These are phyloP conservation scores for Cuniculus paca DNA, from an alignment of 2,797 vertebrate genomes.

Conservation along the genomic window DNA sequence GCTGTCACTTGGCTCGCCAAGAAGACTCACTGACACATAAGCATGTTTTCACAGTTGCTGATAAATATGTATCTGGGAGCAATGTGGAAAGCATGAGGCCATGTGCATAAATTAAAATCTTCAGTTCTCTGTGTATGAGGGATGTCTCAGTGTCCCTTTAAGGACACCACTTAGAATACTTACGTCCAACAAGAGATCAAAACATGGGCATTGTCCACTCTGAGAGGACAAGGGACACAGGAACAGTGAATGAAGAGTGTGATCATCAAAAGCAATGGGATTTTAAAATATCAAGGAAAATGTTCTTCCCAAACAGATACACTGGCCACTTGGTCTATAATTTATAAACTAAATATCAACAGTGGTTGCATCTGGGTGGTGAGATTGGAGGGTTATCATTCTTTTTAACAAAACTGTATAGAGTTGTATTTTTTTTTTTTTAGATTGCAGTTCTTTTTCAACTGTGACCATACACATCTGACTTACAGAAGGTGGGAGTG, in stretches of 20 bases:
- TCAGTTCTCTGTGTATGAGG: not conserved
- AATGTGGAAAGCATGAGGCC: rapidly evolving
- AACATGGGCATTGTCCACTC: not conserved
- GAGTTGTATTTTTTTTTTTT: not conserved
- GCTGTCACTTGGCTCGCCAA: rapidly evolving
- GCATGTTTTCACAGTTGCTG: rapidly evolving
- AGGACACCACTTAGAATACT: no score
- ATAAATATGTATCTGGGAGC: not conserved
- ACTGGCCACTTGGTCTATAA: not conserved
- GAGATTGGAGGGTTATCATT: not conserved
- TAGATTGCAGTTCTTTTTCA: not conserved
- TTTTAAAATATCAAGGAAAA: not conserved
- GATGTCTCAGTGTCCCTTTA: not conserved
- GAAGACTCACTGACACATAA: no score
- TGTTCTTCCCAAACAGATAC: not conserved
- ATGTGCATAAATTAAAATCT: not conserved
- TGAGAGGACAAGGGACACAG: not conserved
- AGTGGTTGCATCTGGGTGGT: not conserved
- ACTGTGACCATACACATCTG: not conserved
- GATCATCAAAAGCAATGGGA: not conserved
- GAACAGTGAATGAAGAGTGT: not conserved
- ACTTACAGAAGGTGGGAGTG: not conserved
- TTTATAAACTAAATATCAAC: not conserved
- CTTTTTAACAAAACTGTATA: not conserved
- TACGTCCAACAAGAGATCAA: not conserved